Evolutionary conservation across 2,113 vertebrate species (phyloP).

Genomic region (Euleptes europaea): DNA sequence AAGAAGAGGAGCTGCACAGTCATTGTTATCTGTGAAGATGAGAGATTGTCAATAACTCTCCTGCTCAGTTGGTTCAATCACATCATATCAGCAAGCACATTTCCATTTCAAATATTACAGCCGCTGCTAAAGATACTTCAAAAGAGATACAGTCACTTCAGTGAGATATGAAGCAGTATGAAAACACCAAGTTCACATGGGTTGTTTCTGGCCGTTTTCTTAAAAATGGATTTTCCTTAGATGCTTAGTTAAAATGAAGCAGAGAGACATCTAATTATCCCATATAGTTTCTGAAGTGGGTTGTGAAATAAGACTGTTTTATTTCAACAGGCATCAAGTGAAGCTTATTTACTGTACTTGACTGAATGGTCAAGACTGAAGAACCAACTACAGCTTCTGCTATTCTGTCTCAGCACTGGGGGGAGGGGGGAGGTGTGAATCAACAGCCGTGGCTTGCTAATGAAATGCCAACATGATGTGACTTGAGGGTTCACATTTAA

Average conservation of each 20-base stretch:
- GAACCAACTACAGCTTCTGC: slow-evolving; percentile 9
- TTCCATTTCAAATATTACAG: slow-evolving; percentile 45
- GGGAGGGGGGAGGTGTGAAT: slow-evolving; percentile 24
- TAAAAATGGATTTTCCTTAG: slow-evolving; percentile 30
- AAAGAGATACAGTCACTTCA: neutral
- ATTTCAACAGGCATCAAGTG: slow-evolving; percentile 54
- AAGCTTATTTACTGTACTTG: slow-evolving; percentile 16
- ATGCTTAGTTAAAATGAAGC: slow-evolving; percentile 34
- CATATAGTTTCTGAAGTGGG: slow-evolving; percentile 30
- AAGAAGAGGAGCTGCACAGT: neutral
- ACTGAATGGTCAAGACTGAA: slow-evolving; percentile 10
- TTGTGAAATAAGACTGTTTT: slow-evolving; percentile 60
- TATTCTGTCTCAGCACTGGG: slow-evolving; percentile 25
- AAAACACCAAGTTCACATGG: slow-evolving; percentile 29
- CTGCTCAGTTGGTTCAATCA: slow-evolving; percentile 19
- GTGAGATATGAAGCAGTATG: slow-evolving; percentile 10
- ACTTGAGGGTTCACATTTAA: slow-evolving; percentile 18
- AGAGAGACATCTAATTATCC: slow-evolving; percentile 48
- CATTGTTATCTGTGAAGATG: neutral
- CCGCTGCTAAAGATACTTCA: slow-evolving; percentile 11
- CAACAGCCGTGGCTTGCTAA: slow-evolving; percentile 20
- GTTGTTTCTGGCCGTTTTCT: neutral
- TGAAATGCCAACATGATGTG: slow-evolving; percentile 11
- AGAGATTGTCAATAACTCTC: slow-evolving; percentile 1
- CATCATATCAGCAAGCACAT: neutral